Conservation (phyloP, 1,140 invertebrate species). For the Trissolcus basalis region DNA sequence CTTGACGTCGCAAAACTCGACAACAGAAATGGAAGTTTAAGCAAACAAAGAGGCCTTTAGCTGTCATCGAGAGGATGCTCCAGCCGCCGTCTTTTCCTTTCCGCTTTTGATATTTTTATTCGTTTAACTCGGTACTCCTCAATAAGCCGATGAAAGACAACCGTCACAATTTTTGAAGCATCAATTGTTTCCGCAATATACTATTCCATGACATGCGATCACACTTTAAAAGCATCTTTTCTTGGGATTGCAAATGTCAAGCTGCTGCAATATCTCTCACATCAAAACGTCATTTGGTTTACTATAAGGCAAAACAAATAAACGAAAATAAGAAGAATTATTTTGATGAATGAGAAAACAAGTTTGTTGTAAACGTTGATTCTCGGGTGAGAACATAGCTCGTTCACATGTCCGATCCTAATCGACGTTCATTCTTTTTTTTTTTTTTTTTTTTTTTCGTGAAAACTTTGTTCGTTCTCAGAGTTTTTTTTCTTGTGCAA, state of each 20-base stretch:
- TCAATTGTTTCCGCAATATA: constrained; percentile 19
- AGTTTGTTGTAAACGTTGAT: no score
- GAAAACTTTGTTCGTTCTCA: not conserved
- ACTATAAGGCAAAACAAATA: no score
- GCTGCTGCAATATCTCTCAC: no score
- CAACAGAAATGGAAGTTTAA: constrained; percentile 39
- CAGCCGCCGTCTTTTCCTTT: constrained; percentile 6
- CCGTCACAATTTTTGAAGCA: constrained; percentile 27
- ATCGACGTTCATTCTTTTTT: no score
- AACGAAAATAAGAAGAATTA: no score
- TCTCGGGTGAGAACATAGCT: no score
- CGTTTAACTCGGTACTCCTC: constrained; percentile 23
- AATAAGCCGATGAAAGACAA: constrained; percentile 30
- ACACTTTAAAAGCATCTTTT: constrained; percentile 8
- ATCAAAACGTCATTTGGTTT: no score
- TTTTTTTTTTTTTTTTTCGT: no score
- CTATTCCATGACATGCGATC: constrained; percentile 22
- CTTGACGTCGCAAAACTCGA: constrained; percentile 12
- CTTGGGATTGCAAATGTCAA: not conserved
- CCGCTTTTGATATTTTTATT: constrained; percentile 9
- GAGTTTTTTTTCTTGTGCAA: no score
- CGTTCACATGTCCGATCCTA: no score
- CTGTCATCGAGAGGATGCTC: constrained; percentile 30
- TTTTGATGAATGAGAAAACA: no score
- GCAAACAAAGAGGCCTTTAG: constrained; percentile 42